Percentiles rank a stretch among this genome's conserved stretches.
These are phyloP conservation scores for Sussaba pulchella DNA, from an alignment of 2,888 invertebrate genomes.

Conservation along the genomic window DNA sequence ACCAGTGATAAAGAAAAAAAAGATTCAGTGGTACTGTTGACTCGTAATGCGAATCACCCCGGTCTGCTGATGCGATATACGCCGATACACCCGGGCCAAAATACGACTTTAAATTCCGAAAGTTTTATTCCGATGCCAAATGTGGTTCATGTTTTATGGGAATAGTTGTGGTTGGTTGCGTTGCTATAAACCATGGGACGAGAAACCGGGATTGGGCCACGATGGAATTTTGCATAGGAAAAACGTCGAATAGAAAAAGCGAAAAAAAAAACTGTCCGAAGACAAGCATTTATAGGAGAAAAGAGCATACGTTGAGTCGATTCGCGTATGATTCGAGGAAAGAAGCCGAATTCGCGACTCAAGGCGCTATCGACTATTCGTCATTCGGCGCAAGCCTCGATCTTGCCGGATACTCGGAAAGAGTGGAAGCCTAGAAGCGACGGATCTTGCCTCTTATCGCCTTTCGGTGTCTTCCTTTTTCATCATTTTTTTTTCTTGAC, in stretches of 20 bases:
- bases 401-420: slow-evolving; percentile 46
- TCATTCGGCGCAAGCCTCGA: slow-evolving; percentile 54
- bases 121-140: slow-evolving; percentile 41
- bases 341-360: neutral
- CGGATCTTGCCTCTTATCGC: slow-evolving; percentile 59
- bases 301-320: slow-evolving; percentile 2
- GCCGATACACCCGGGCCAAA: slow-evolving; percentile 1
- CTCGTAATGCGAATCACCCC: neutral
- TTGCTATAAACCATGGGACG: slow-evolving; percentile 8
- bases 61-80: neutral
- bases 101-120: slow-evolving; percentile 43
- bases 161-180: neutral
- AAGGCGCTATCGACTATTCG: slow-evolving; percentile 57
- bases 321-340: neutral
- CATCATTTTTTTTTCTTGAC: slow-evolving; percentile 18
- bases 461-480: slow-evolving; percentile 19
- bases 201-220: no score
- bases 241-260: slow-evolving; percentile 6
- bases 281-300: slow-evolving; percentile 17
- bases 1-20: neutral
- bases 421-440: slow-evolving; percentile 48
- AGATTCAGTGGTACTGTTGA: neutral
- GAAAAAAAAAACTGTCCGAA: slow-evolving; percentile 21
- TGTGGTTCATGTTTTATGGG: slow-evolving; percentile 47
- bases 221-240: slow-evolving; percentile 14